phyloP scores from a whole-genome alignment of 1,140 invertebrate genomes.

The Ooceraea biroi region DNA sequence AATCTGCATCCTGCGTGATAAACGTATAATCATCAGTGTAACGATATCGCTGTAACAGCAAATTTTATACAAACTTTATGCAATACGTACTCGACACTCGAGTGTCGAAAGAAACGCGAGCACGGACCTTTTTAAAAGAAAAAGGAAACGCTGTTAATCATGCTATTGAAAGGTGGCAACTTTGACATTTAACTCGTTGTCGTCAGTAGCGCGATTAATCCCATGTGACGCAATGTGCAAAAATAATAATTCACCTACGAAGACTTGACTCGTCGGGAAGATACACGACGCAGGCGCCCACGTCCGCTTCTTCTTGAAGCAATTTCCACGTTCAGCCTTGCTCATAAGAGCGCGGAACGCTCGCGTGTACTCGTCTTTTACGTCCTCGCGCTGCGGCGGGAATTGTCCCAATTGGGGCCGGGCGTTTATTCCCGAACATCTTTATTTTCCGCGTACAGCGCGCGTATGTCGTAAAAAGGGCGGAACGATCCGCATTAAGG shows the following conservation, averaged over 20 bases:
- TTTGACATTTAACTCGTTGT: not conserved
- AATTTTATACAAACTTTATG: too few species aligned
- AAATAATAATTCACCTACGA: conserved; percentile 23
- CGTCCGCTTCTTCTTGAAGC: not conserved
- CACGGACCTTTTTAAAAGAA: too few species aligned
- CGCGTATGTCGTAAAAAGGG: conserved; percentile 26
- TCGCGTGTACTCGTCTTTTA: not conserved
- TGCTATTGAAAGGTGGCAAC: not conserved
- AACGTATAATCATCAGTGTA: not conserved
- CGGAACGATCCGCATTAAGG: conserved; percentile 42
- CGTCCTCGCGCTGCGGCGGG: not conserved
- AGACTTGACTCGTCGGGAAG: not conserved
- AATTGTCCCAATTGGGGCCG: conserved; percentile 44
- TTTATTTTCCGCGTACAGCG: not conserved
- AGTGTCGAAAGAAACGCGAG: too few species aligned
- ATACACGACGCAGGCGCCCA: not conserved
- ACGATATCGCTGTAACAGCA: too few species aligned
- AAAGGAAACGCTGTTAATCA: not conserved
- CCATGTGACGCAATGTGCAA: not conserved
- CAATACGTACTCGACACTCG: too few species aligned
- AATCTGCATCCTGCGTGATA: not conserved
- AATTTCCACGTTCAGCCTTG: not conserved
- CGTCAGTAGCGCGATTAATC: conserved; percentile 13
- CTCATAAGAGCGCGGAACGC: not conserved
- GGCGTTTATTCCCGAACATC: conserved; percentile 52